A percentile compares a stretch with the other conserved stretches of the same genome.
Evolutionary conservation across 1,140 invertebrate species (phyloP).

Genomic region (Hormaphis cornu): DNA sequence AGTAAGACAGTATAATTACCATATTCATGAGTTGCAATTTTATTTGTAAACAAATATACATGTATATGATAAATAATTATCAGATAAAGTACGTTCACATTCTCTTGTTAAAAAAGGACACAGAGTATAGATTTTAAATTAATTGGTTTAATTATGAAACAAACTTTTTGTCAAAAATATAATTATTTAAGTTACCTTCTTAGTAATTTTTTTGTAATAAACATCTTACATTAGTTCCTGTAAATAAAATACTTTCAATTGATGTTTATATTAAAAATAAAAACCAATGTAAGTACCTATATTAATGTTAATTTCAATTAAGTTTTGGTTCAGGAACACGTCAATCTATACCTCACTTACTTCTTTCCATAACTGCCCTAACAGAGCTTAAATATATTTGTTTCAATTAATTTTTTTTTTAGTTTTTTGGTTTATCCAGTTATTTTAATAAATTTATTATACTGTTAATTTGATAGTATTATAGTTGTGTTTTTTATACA

Average conservation of each 20-base stretch:
- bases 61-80: constrained; percentile 15
- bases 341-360: constrained; percentile 28
- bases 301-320: constrained; percentile 19
- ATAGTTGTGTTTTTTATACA: background rate
- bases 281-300: constrained; percentile 3
- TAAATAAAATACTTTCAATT: constrained; percentile 19
- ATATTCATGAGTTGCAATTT: constrained; percentile 6
- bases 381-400: constrained; percentile 17
- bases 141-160: constrained; percentile 12
- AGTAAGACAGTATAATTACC: constrained; percentile 26
- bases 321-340: constrained; percentile 6
- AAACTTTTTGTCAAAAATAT: no score
- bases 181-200: constrained; percentile 23
- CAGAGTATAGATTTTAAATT: constrained; percentile 12
- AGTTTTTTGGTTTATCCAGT: background rate
- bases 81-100: background rate
- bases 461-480: constrained; percentile 13
- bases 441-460: background rate
- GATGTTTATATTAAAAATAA: constrained; percentile 16
- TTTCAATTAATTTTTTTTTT: background rate
- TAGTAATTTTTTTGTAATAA: constrained; percentile 24
- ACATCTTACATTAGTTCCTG: constrained; percentile 20
- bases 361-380: constrained; percentile 14
- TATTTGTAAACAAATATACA: constrained; percentile 1
- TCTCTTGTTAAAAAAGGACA: constrained; percentile 4